A percentile compares a stretch with the other conserved stretches of the same genome.
phyloP scores from a whole-genome alignment of 2,113 vertebrate genomes.

The Dipodomys stephensi region DNA sequence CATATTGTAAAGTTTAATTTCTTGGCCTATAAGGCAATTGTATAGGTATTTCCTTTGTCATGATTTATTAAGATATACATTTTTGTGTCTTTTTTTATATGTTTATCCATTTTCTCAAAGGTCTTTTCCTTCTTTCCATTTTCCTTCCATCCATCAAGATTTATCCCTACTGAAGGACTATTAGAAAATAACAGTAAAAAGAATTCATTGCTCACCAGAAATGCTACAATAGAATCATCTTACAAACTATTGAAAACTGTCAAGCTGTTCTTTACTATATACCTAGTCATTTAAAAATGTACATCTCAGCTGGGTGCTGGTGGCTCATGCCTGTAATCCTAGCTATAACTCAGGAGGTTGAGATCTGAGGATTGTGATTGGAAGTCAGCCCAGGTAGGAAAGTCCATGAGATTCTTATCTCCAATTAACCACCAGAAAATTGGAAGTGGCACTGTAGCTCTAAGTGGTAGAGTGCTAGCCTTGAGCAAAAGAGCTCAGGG shows the following conservation, averaged over 20 bases:
- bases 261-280: background rate
- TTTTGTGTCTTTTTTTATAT: background rate
- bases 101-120: background rate
- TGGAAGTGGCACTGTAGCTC: no score
- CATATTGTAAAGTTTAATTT: background rate
- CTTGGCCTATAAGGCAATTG: background rate
- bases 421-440: no score
- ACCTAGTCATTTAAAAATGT: background rate
- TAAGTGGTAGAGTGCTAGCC: no score
- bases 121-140: background rate
- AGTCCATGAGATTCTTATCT: no score
- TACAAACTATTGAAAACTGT: background rate
- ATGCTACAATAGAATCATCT: background rate
- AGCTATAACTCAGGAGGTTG: no score
- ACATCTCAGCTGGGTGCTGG: background rate
- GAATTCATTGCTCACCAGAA: background rate
- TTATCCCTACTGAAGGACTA: background rate
- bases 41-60: background rate
- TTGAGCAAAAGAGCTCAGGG: no score
- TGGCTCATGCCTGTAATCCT: no score
- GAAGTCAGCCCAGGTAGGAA: no score
- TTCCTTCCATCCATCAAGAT: background rate
- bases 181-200: constrained; percentile 1
- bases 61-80: background rate
- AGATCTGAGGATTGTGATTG: no score